Evolutionary conservation across 2,888 invertebrate species (phyloP), one percentile per base, ranked within the genome.

Genomic region (Agrochola macilenta): DNA sequence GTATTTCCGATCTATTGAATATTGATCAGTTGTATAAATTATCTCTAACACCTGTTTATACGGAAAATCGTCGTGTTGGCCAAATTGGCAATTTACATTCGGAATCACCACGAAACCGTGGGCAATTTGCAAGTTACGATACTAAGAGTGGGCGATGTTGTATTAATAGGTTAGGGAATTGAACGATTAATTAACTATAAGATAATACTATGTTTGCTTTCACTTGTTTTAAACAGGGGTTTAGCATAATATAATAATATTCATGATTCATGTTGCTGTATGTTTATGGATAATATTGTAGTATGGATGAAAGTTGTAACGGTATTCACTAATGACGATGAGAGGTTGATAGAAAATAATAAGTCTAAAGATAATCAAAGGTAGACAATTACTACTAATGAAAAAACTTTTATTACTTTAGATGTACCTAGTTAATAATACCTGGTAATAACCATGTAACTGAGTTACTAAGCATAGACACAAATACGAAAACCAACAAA

Each of bases 31-130:
- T 87, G 91, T 91, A 93, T 93, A 93, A 92, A 93, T 93, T 92
- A 92, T 88, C 89, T 86, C 90, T 89, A 91, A 93, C 92, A 93
- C 91, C 92, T 91, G 93, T 92, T 88, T 93, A 92, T 91, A 91
- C 89, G 89, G 89, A 87, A 91, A 93, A 92, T 93, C 91, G 92
- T 92, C 91, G 91, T 92, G 92, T 92, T 90, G 85, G 84, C 90
- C 90, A 93, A 93, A 94, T 94, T 93, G 94, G 79, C 93, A 93
- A 94, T 94, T 94, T 94, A 92, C 94, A 94, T 94, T 92, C 88
- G 89, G 91, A 93, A 93, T 93, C 92, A 92, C 90, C 89, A 84
- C 78, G 87, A 86, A 89, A 89, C 89, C 88, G 81, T 84, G 77
- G 83, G 84, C 87, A 89, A 89, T 88, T 88, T 88, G 85, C 89